phyloP scores from a whole-genome alignment of 2,888 invertebrate species.

The Acronicta psi region DNA sequence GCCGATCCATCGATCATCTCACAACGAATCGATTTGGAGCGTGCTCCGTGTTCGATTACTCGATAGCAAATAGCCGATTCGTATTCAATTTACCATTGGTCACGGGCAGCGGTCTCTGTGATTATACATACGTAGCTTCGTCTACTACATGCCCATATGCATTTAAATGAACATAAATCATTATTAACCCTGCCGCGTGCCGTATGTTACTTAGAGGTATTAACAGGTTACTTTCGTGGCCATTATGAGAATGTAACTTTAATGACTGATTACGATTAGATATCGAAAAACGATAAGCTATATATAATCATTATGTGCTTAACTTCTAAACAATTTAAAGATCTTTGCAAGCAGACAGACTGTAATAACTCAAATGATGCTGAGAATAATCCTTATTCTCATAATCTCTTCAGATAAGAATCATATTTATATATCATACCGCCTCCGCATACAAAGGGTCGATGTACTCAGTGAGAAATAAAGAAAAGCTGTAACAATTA shows the following conservation, averaged over 20 bases:
- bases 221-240: constrained; percentile 34
- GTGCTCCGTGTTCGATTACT: constrained; percentile 68
- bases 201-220: constrained; percentile 42
- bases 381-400: constrained; percentile 9
- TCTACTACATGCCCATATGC: constrained; percentile 66
- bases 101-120: constrained; percentile 73
- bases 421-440: constrained; percentile 56
- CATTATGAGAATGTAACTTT: constrained; percentile 31
- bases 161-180: constrained; percentile 80
- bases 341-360: not conserved
- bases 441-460: constrained; percentile 70
- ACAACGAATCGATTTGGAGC: constrained; percentile 73
- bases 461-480: constrained; percentile 70
- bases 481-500: constrained; percentile 81
- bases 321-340: not conserved
- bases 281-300: constrained; percentile 11
- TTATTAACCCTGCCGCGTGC: constrained; percentile 53
- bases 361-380: not conserved
- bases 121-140: constrained; percentile 63
- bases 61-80: constrained; percentile 75
- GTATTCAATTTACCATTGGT: constrained; percentile 82
- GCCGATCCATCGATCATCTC: constrained; percentile 71
- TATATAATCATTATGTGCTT: too few species aligned
- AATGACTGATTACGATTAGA: constrained; percentile 11
- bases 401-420: constrained; percentile 19